Evolutionary conservation across 2,888 invertebrate genomes (phyloP).

Genomic region (Ichneumon xanthorius): DNA sequence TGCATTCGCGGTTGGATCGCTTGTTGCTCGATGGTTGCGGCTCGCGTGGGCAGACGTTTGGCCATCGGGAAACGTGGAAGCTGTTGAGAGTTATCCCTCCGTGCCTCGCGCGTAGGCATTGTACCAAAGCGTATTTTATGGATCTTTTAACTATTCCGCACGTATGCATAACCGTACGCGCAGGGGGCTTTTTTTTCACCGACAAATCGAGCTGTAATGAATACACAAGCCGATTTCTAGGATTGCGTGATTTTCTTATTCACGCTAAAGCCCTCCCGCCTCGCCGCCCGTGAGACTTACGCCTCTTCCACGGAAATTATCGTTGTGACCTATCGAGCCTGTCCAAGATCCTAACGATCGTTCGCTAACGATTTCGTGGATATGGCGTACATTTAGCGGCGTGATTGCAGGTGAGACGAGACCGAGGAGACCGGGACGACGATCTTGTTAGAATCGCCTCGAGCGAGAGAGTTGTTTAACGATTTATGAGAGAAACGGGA

Average conservation of each 20-base stretch:
- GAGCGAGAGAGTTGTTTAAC: conserved; percentile 44
- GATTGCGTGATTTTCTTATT: conserved; percentile 59
- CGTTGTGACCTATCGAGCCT: conserved; percentile 60
- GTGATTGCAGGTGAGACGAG: conserved; percentile 54
- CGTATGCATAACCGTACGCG: conserved; percentile 10
- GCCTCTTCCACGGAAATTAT: conserved; percentile 59
- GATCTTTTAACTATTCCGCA: conserved; percentile 12
- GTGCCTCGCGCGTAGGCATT: conserved; percentile 55
- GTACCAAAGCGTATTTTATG: conserved; percentile 25
- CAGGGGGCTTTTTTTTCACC: neutral
- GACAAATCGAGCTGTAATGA: conserved; percentile 31
- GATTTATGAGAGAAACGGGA: conserved; percentile 59
- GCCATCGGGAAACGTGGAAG: conserved; percentile 56
- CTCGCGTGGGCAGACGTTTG: conserved; percentile 59
- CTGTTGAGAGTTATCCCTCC: conserved; percentile 46
- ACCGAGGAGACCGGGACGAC: conserved; percentile 23
- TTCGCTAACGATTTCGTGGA: conserved; percentile 66
- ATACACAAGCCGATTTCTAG: conserved; percentile 27
- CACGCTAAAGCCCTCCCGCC: conserved; percentile 28
- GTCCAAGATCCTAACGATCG: conserved; percentile 62
- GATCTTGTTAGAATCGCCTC: conserved; percentile 52
- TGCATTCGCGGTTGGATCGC: conserved; percentile 48
- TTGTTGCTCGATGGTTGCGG: neutral
- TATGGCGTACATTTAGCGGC: conserved; percentile 17
- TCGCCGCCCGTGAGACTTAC: conserved; percentile 53